Evolutionary conservation across 2,888 invertebrate genomes (phyloP), one percentile per base, ranked within the genome.

Genomic region (Phortica okadai): DNA sequence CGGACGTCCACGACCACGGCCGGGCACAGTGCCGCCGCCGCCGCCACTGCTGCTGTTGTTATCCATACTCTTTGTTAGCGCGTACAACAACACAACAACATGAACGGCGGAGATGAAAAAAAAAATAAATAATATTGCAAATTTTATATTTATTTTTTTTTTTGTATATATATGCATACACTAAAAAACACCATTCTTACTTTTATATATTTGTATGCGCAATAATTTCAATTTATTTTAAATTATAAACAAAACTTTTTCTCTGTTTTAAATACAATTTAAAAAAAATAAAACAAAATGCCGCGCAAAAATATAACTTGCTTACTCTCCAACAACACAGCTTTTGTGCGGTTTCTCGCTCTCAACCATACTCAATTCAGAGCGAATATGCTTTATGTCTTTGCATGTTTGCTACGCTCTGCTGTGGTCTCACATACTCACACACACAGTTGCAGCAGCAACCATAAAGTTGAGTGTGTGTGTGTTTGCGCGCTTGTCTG

Each of bases 1-100:
- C 69, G 90, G 90, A 69, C 90, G 84, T 14, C 91, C 90, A 76
- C 91, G 89, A 74, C 79, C 74, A 56, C 70, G 70, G 3, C 4
- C 70, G 6, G 21, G 25, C n/a, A 16, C 21, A 78, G 82, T 81
- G 0, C 78, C 2, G 74, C 74, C 14, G 73, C 64, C 1, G 1
- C 21, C 21, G 21, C 21, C 21, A 1, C 21, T 21, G 21, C 21
- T 21, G 21, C n/a, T 56, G 74, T 73, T 42, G 44, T 58, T 50
- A 41, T 77, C 8, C 73, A 54, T 74, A 74, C 0, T 59, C 2
- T 62, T 33, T 33, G 33, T 33, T 33, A 33, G 33, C 33, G 33
- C 4, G 2, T 33, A 2, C 33, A 33, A 33, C 33, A 33, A 33
- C 33, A 33, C 21, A 21, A 21, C 21, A 21, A n/a, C n/a, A 3